Conservation (phyloP, 2,888 invertebrate species). For the Uloborus plumipes region DNA sequence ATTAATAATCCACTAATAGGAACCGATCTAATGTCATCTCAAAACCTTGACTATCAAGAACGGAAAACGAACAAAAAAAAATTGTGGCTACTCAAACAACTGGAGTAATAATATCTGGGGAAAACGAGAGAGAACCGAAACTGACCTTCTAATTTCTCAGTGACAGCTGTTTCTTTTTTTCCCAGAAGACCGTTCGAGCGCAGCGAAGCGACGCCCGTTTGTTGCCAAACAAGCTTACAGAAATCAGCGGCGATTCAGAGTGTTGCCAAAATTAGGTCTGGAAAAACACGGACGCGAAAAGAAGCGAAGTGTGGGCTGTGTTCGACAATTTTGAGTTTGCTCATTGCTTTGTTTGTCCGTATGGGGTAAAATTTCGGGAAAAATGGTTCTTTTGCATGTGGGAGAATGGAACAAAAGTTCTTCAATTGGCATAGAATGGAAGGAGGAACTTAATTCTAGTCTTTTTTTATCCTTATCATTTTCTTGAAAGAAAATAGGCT, state of each 20-base stretch:
- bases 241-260: conserved; percentile 6
- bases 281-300: conserved; percentile 4
- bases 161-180: conserved; percentile 27
- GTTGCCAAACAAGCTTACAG: conserved; percentile 42
- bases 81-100: conserved; percentile 31
- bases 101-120: conserved; percentile 47
- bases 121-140: conserved; percentile 33
- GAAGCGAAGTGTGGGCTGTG: neutral
- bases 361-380: no score
- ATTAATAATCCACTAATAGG: no score
- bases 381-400: no score
- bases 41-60: conserved; percentile 28
- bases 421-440: no score
- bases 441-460: no score
- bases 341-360: no score
- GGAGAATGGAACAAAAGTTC: no score
- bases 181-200: conserved; percentile 38
- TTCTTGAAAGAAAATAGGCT: no score
- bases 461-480: no score
- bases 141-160: conserved; percentile 51
- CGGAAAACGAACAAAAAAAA: conserved; percentile 13
- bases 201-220: conserved; percentile 27
- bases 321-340: no score
- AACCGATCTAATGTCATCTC: no score
- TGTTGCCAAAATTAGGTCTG: conserved; percentile 23